Percentiles rank a stretch among this genome's conserved stretches.
phyloP scores from a whole-genome alignment of 2,888 invertebrate genomes.

The Ceraclea dissimilis region DNA sequence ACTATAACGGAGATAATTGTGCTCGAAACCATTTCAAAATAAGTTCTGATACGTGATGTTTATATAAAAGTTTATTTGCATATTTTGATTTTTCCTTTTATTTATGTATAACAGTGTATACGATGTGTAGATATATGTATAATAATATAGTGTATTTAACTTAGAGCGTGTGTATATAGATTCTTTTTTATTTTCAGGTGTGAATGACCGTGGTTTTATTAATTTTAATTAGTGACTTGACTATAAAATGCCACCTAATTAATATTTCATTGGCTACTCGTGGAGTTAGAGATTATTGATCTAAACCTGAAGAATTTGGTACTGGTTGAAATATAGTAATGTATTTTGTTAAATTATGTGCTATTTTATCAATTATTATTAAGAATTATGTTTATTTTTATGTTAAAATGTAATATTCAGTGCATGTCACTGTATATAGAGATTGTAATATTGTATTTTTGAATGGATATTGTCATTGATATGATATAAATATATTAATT shows the following conservation, averaged over 20 bases:
- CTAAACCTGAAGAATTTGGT: neutral
- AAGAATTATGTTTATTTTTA: too few relatives aligned
- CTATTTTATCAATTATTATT: too few relatives aligned
- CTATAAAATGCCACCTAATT: conserved; percentile 2
- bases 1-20: neutral
- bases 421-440: too few relatives aligned
- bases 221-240: neutral
- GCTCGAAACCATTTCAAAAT: neutral
- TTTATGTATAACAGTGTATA: neutral
- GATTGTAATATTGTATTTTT: too few relatives aligned
- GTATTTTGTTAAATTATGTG: too few relatives aligned
- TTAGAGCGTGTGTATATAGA: neutral
- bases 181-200: neutral
- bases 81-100: neutral
- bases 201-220: neutral
- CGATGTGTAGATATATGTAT: neutral
- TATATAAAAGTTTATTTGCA: neutral
- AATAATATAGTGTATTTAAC: too few relatives aligned
- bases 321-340: too few relatives aligned
- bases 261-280: neutral
- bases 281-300: neutral
- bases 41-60: neutral
- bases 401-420: too few relatives aligned
- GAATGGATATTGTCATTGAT: too few relatives aligned
- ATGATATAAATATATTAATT: too few relatives aligned